Evolutionary conservation across 2,797 vertebrate genomes (phyloP), one percentile per base, ranked within the genome.

Genomic region (Poeciliopsis turneri): DNA sequence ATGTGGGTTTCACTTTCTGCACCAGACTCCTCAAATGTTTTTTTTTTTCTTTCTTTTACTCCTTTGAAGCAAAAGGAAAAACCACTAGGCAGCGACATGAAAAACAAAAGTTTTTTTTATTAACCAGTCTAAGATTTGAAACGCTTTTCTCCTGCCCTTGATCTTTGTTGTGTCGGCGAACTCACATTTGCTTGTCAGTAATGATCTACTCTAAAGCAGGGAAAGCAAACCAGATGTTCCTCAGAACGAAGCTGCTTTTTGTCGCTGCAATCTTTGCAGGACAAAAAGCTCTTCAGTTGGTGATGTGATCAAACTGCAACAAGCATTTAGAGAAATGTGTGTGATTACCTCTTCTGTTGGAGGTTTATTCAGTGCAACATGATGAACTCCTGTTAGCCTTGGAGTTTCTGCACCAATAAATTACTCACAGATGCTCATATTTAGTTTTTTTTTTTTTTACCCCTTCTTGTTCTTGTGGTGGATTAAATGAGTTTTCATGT

Each of bases 221-320:
- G 71, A 89, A 88, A 85, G 47, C 61, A 11, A 47, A 83, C 78
- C 88, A 91, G 83, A 88, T 90, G 83, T 86, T 78, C 57, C 20
- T 82, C 16, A 61, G 64, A 81, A 81, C 76, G 61, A 57, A 43
- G 72, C 77, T 78, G 84, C 74, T 74, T 86, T 78, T 74, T 86
- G 76, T 82, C 53, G 78, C 75, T 88, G 78, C 84, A 81, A 84
- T 75, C 11, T 74, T 74, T 39, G 53, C 72, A 25, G 9, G 30
- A 79, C 69, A 71, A 43, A 43, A 43, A 85, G 74, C 84, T 68
- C 83, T 76, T 80, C 66, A 57, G 72, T 83, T 49, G 59, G 79
- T 77, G 76, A 53, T 64, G 66, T 69, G 70, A 84, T 84, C 51
- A 41, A n/a, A 64, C 13, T 4, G n/a, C 59, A 79, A 61, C 68